Conservation (phyloP, 1,140 invertebrate species). For the Rhyacophila brunnea region DNA sequence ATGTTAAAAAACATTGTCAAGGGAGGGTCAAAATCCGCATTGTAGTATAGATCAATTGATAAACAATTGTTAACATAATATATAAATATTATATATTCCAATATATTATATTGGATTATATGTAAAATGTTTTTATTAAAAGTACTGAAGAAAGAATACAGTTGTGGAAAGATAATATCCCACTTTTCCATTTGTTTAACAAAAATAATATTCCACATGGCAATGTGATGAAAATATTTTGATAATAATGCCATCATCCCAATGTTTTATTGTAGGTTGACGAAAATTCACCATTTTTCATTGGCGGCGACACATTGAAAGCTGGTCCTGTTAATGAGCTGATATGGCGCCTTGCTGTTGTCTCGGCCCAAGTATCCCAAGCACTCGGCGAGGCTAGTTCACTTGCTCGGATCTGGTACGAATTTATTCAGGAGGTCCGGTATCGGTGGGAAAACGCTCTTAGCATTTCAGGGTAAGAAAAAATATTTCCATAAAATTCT, state of each 20-base stretch:
- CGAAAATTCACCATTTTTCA: slow-evolving; percentile 16
- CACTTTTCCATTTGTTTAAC: background rate
- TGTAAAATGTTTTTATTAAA: background rate
- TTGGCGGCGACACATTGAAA: slow-evolving; percentile 60
- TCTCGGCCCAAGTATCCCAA: slow-evolving; percentile 74
- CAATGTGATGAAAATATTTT: background rate
- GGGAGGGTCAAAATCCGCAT: too few relatives aligned
- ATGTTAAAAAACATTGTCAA: too few relatives aligned
- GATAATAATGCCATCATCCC: slow-evolving; percentile 4
- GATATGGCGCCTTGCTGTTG: slow-evolving; percentile 79
- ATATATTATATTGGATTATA: background rate
- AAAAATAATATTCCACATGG: slow-evolving; percentile 11
- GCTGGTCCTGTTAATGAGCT: slow-evolving; percentile 76
- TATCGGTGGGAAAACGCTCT: slow-evolving; percentile 85
- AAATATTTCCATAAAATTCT: too few relatives aligned
- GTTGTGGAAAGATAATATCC: background rate
- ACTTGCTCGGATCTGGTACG: slow-evolving; percentile 89
- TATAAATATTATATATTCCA: background rate
- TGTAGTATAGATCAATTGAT: too few relatives aligned
- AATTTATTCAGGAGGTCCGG: slow-evolving; percentile 86
- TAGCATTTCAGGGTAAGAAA: slow-evolving; percentile 83
- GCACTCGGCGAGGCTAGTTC: slow-evolving; percentile 76
- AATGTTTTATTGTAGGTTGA: slow-evolving; percentile 12
- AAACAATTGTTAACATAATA: too few relatives aligned
- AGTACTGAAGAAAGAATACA: background rate